Conservation (phyloP, 1,140 invertebrate species). For the Pseudomyrmex concolor region DNA sequence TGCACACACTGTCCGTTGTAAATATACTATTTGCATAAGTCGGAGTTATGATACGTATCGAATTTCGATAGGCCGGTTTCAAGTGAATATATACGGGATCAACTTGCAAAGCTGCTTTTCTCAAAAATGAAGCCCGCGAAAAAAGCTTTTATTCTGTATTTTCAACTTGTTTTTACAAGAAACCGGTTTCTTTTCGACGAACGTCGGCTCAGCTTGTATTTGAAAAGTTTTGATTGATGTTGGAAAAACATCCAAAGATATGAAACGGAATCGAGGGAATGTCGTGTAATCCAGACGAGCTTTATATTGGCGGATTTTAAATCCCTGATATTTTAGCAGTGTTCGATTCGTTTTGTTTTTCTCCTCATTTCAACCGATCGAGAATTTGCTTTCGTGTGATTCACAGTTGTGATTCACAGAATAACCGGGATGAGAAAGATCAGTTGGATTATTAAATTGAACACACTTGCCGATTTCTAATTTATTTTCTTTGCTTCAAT, state of each 20-base stretch:
- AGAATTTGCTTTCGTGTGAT: not conserved
- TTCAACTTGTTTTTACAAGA: constrained; percentile 59
- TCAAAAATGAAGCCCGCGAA: constrained; percentile 34
- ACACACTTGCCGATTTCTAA: not conserved
- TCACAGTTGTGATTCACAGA: not conserved
- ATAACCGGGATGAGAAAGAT: not conserved
- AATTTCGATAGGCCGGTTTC: constrained; percentile 51
- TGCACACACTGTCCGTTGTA: not conserved
- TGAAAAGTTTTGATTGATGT: constrained; percentile 59
- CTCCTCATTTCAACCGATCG: constrained; percentile 17
- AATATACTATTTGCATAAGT: constrained; percentile 15
- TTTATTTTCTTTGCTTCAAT: not conserved
- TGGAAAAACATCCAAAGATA: constrained; percentile 57
- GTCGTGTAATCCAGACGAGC: constrained; percentile 35
- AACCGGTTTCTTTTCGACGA: constrained; percentile 52
- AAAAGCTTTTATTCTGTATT: constrained; percentile 58
- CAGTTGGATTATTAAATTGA: constrained; percentile 11
- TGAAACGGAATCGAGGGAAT: constrained; percentile 33
- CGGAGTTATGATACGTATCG: constrained; percentile 38
- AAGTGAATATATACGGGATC: constrained; percentile 51
- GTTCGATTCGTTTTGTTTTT: constrained; percentile 30
- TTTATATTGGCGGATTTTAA: constrained; percentile 33
- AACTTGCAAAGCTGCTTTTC: constrained; percentile 46
- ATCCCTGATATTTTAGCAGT: constrained; percentile 9
- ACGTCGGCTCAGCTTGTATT: constrained; percentile 44